These are phyloP conservation scores for Aplodontia rufa DNA, from an alignment of 2,113 vertebrate genomes.

Conservation along the genomic window DNA sequence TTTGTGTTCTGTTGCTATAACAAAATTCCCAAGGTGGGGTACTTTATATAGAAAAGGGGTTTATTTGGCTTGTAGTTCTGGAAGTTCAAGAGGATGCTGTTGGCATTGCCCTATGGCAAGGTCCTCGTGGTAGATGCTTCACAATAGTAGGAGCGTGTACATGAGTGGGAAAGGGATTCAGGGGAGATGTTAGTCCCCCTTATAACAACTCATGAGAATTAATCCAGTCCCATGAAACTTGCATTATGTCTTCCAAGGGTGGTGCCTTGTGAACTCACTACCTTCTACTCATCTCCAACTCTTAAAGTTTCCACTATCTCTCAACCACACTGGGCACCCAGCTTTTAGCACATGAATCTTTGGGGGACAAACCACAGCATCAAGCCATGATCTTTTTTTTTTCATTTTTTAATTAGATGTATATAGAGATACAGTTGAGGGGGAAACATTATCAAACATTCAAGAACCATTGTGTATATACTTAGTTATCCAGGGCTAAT, in stretches of 20 bases:
- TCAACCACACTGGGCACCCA: neutral
- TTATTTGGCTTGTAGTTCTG: neutral
- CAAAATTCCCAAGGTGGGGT: neutral
- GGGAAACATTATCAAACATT: too few species aligned
- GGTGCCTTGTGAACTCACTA: neutral
- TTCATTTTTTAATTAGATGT: too few species aligned
- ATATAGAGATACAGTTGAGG: too few species aligned
- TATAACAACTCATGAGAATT: neutral
- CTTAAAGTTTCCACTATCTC: neutral
- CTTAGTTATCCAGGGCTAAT: too few species aligned
- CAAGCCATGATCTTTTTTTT: neutral
- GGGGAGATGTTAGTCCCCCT: neutral
- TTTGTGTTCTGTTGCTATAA: neutral
- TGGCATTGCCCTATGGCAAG: neutral
- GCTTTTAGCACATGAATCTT: neutral
- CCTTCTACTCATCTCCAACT: neutral
- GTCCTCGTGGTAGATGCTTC: neutral
- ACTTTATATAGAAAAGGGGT: neutral
- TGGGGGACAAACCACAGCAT: neutral
- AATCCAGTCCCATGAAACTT: neutral
- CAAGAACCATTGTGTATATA: too few species aligned
- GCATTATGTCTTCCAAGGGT: neutral
- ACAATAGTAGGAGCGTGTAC: neutral
- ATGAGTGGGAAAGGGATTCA: neutral
- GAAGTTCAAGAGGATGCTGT: neutral